phyloP scores from a whole-genome alignment of 2,888 invertebrate species.

The Scrobipalpa atriplicella region DNA sequence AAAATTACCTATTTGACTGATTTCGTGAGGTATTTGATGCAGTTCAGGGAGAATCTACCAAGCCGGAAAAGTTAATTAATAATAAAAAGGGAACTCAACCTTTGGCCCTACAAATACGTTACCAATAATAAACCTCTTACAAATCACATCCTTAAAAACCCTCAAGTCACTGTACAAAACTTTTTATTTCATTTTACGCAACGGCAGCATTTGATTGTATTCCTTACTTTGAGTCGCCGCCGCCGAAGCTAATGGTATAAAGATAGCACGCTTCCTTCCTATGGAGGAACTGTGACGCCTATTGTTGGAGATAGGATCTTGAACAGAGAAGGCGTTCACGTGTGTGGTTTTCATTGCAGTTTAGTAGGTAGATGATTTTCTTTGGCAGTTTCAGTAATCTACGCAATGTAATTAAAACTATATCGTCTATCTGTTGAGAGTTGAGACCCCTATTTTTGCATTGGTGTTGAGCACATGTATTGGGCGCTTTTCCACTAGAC shows the following conservation, averaged over 20 bases:
- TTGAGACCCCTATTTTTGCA: no score
- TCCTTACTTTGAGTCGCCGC: conserved; percentile 46
- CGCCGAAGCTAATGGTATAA: conserved; percentile 63
- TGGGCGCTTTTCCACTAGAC: no score
- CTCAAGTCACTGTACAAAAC: conserved; percentile 36
- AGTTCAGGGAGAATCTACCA: no score
- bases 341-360: no score
- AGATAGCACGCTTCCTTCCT: conserved; percentile 49
- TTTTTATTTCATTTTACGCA: conserved; percentile 45
- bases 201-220: conserved; percentile 43
- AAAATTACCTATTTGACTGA: no score
- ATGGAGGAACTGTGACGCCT: neutral
- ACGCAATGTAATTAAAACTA: no score
- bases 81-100: neutral
- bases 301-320: neutral
- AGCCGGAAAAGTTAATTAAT: no score
- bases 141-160: neutral
- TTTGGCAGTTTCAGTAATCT: no score
- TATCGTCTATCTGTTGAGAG: no score
- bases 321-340: neutral
- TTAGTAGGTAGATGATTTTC: no score
- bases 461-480: no score
- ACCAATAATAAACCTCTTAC: neutral
- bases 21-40: no score
- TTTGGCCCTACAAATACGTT: neutral